These are phyloP conservation scores for Kradibia gibbosae DNA, from an alignment of 1,140 invertebrate genomes.

Conservation along the genomic window DNA sequence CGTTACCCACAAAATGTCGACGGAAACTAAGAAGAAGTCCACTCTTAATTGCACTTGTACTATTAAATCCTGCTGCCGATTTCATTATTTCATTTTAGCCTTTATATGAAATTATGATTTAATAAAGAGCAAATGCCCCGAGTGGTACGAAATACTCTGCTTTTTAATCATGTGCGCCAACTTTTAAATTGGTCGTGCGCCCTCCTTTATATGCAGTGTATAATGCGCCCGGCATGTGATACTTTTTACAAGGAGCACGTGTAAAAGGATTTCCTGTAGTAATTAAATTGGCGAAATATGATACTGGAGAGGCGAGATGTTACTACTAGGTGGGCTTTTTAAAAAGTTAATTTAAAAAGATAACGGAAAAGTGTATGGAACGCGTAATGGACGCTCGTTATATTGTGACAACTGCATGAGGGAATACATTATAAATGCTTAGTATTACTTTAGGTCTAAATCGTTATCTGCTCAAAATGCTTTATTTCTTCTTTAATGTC, in stretches of 20 bases:
- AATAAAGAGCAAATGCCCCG: conserved; percentile 5
- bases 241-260: neutral
- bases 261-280: conserved; percentile 8
- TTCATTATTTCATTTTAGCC: neutral
- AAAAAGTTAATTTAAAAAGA: conserved; percentile 13
- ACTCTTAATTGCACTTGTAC: conserved; percentile 43
- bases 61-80: conserved; percentile 42
- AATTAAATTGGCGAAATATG: conserved; percentile 38
- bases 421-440: neutral
- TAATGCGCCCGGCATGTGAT: conserved; percentile 5
- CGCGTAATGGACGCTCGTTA: neutral
- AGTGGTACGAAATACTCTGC: neutral
- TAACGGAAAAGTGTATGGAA: neutral
- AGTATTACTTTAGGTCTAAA: neutral
- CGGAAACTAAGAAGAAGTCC: conserved; percentile 13
- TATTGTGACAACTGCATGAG: neutral
- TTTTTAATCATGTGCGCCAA: conserved; percentile 35
- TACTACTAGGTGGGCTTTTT: neutral
- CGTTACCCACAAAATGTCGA: conserved; percentile 28
- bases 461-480: neutral
- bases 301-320: neutral
- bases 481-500: too few relatives aligned
- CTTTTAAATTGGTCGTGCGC: neutral
- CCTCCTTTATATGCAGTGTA: neutral
- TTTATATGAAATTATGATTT: neutral